Percentiles rank a stretch among this genome's conserved stretches.
These are phyloP conservation scores for Amblyraja radiata DNA, from an alignment of 2,797 vertebrate species.

Conservation along the genomic window DNA sequence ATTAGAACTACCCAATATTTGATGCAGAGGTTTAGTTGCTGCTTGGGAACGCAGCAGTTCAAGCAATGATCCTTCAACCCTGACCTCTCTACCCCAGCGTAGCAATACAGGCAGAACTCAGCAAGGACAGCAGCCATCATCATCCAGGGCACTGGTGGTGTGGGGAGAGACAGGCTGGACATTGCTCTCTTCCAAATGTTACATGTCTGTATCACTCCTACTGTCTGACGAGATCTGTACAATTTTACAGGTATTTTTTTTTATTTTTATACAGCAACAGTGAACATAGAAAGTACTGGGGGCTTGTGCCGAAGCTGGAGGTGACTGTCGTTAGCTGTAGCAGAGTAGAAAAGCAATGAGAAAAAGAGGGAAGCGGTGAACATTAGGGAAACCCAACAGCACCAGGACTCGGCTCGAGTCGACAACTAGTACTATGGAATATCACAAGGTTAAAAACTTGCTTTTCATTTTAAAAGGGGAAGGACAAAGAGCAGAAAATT, in stretches of 20 bases:
- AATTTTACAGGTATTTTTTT: slow-evolving; percentile 35
- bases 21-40: not conserved
- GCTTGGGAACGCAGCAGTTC: slow-evolving; percentile 27
- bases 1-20: slow-evolving; percentile 10
- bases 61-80: slow-evolving; percentile 34
- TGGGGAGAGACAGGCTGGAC: not conserved
- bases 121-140: slow-evolving; percentile 10
- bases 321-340: not conserved
- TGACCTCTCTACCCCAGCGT: not conserved
- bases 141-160: not conserved
- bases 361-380: not conserved
- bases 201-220: not conserved
- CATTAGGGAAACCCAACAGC: slow-evolving; percentile 7
- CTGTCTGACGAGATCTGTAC: slow-evolving; percentile 33
- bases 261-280: slow-evolving; percentile 32
- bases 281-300: slow-evolving; percentile 18
- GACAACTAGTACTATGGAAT: slow-evolving; percentile 47
- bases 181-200: slow-evolving; percentile 21
- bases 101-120: slow-evolving; percentile 25
- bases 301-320: slow-evolving; percentile 8
- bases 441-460: slow-evolving; percentile 42
- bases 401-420: slow-evolving; percentile 10
- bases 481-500: slow-evolving; percentile 45
- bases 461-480: slow-evolving; percentile 44
- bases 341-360: not conserved